Base-by-base conservation (phyloP, 2,888 invertebrate genomes). In the Rhagonycha lutea region DNA sequence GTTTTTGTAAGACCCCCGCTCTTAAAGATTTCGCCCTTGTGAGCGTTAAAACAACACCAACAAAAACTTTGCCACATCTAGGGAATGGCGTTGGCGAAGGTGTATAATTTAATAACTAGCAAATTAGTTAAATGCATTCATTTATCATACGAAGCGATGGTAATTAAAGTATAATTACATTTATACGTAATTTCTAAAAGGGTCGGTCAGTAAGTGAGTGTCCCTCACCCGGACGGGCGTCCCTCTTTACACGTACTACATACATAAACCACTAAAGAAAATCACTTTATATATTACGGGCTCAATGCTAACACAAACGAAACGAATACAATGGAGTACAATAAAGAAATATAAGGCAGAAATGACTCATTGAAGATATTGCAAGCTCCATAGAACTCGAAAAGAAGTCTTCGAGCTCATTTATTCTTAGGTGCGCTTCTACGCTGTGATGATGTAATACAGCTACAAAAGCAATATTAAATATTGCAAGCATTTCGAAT, bases 121-220 rank as follows among this genome's bases (percentile, higher is more conserved):
- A 87, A 65, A 87, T 87, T 87, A 87, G 86, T 85, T 86, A 87
- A 87, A 87, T 87, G 87, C 83, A 86, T 84, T 84, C 86, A 87
- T 87, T 87, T 86, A 87, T 87, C 87, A 87, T 84, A 83, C 81
- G 82, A 82, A 80, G 81, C 81, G 81, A 80, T 84, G 82, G 86
- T 86, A 86, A 86, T 86, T 86, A 86, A 85, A 84, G 83, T 86
- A 84, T 87, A 87, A 87, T 87, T 86, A 84, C 86, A 87, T 87
- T 87, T 86, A 83, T 83, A 84, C 83, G 83, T 85, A 85, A 86
- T 86, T 86, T 85, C 81, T 80, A 83, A 84, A 47, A 83, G 85
- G 86, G 86, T 86, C 86, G 86, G 81, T 78, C 63, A 75, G 74
- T 79, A 23, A 62, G 63, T 18, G 23, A 70, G 76, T 72, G 62